Evolutionary conservation across 2,797 vertebrate species (phyloP).

Genomic region (Sebastes trivittatus): DNA sequence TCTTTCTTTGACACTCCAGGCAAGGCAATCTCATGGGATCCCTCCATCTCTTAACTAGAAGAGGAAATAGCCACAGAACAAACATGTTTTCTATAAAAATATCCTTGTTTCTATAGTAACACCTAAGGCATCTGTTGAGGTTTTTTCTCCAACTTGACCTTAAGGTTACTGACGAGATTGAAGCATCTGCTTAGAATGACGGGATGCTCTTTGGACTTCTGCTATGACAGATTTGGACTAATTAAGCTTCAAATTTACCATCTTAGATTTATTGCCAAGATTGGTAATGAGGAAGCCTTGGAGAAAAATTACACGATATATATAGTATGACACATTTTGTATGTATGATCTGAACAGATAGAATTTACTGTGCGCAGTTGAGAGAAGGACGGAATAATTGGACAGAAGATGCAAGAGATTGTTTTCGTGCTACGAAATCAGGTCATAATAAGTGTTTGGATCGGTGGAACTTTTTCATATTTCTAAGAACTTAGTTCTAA

Average conservation of each 20-base stretch:
- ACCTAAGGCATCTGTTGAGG: slow-evolving; percentile 27
- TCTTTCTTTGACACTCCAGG: not conserved
- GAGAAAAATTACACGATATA: not conserved
- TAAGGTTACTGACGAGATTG: slow-evolving; percentile 22
- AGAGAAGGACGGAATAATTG: not conserved
- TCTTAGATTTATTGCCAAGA: not conserved
- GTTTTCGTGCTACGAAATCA: too few relatives aligned
- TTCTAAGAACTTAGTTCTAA: too few relatives aligned
- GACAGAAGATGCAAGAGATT: not conserved
- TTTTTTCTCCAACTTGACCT: slow-evolving; percentile 17
- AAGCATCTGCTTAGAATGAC: slow-evolving; percentile 18
- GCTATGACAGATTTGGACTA: slow-evolving; percentile 8
- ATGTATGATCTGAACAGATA: not conserved
- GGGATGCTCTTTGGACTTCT: not conserved
- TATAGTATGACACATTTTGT: too few relatives aligned
- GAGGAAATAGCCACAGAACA: slow-evolving; percentile 6
- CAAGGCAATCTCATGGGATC: slow-evolving; percentile 12
- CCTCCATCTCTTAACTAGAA: slow-evolving; percentile 13
- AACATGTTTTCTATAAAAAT: slow-evolving; percentile 28
- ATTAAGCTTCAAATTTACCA: slow-evolving; percentile 17
- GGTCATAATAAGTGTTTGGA: not conserved
- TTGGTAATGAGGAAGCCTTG: not conserved
- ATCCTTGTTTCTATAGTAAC: slow-evolving; percentile 66
- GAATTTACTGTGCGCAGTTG: not conserved
- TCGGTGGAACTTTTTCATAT: not conserved